A percentile compares a stretch with the other conserved stretches of the same genome.
phyloP scores from a whole-genome alignment of 1,140 invertebrate species.

The Ruditapes philippinarum region DNA sequence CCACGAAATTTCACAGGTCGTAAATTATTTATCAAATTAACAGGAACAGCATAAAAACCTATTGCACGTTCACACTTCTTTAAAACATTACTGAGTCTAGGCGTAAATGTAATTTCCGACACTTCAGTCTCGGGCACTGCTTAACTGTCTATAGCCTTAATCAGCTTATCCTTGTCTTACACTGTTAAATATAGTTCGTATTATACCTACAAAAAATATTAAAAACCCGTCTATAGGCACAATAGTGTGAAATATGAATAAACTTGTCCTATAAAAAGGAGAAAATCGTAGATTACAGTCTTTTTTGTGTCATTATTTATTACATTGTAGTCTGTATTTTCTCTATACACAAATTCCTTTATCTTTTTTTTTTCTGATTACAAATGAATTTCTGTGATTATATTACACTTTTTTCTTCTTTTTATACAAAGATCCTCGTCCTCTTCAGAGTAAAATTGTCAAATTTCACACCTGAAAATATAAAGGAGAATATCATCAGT shows the following conservation, averaged over 20 bases:
- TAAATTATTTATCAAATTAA: slow-evolving; percentile 4
- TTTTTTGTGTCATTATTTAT: slow-evolving; percentile 25
- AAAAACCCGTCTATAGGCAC: slow-evolving; percentile 8
- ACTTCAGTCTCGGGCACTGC: slow-evolving; percentile 7
- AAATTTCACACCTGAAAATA: slow-evolving; percentile 2
- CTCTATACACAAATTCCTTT: neutral
- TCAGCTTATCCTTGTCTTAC: slow-evolving; percentile 2
- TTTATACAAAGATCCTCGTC: too few species aligned
- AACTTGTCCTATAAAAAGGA: neutral
- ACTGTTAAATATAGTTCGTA: slow-evolving; percentile 4
- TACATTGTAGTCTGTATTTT: neutral
- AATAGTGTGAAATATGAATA: slow-evolving; percentile 32
- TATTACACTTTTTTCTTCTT: neutral
- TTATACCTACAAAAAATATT: slow-evolving; percentile 28
- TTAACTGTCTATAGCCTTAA: slow-evolving; percentile 11
- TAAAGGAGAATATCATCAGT: neutral
- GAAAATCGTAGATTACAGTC: slow-evolving; percentile 26
- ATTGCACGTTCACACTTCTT: neutral
- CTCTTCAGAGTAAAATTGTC: neutral
- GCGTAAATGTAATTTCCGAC: neutral
- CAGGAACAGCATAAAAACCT: neutral
- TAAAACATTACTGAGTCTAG: neutral
- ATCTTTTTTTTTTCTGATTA: neutral
- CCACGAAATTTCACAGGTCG: neutral
- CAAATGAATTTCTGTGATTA: neutral